Conservation (phyloP, 64 coral and sea anemone genomes). For the Actinia tenebrosa region DNA sequence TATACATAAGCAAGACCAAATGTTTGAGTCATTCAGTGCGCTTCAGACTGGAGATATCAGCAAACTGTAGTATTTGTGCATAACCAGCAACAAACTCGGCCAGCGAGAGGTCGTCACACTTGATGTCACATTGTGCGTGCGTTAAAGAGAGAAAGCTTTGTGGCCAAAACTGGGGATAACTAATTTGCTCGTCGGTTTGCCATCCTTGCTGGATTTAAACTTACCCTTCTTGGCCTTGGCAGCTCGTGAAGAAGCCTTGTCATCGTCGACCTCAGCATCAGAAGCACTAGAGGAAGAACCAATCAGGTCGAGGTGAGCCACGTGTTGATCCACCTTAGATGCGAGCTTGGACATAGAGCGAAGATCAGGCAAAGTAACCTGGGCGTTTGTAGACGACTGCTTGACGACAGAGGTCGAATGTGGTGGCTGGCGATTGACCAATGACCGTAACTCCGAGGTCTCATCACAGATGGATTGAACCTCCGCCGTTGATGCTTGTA, state of each 20-base stretch:
- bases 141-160: slow-evolving; percentile 35
- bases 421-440: neutral
- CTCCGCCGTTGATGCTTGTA: slow-evolving; percentile 10
- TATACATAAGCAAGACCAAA: slow-evolving; percentile 30
- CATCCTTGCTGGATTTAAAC: slow-evolving; percentile 46
- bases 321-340: neutral
- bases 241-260: neutral
- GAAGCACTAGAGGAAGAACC: neutral
- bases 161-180: slow-evolving; percentile 44
- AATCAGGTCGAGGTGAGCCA: slow-evolving; percentile 5
- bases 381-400: neutral
- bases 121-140: slow-evolving; percentile 28
- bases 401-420: too few species aligned
- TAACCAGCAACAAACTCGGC: slow-evolving; percentile 49
- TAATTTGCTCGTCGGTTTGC: slow-evolving; percentile 29
- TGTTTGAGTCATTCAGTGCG: slow-evolving; percentile 16
- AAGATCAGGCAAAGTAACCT: slow-evolving; percentile 14
- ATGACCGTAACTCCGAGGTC: slow-evolving; percentile 18
- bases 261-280: neutral
- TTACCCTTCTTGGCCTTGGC: slow-evolving; percentile 3
- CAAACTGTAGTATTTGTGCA: slow-evolving; percentile 8
- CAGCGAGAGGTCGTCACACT: slow-evolving; percentile 38
- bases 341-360: slow-evolving; percentile 17
- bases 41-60: neutral
- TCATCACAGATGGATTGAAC: slow-evolving; percentile 4